Base-by-base conservation (phyloP, 2,797 vertebrate species). In the Euthynnus affinis region DNA sequence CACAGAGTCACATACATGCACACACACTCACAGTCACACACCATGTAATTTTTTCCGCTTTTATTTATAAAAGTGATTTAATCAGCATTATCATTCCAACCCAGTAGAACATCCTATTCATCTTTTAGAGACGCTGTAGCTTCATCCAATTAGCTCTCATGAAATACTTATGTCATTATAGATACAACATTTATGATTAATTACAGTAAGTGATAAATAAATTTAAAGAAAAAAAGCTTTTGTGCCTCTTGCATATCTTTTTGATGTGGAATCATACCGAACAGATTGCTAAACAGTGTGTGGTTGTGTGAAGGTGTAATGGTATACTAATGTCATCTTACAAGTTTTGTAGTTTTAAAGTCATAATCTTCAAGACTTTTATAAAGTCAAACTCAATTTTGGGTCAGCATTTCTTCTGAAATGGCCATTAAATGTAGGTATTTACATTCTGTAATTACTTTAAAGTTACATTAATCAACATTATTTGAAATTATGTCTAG, bases 51-150 rank as follows among this genome's bases (percentile, higher is more conserved):
- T 40, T 37, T 10, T 10, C 9, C 34, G 60, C 32, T 63, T 66
- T 17, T 59, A 29, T 51, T n/a, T n/a, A 4, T 29, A 61, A 5
- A 78, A 46, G 48, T 5, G 7, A 23, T 69, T 62, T 72, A 13
- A 62, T 64, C n/a, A 44, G n/a, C 5, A 5, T 40, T 17, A 74
- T 63, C 9, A 42, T 74, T 40, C 29, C 6, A 13, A 37, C 17
- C 12, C 22, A 52, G 20, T 14, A 12, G 2, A 69, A 37, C 15
- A 44, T n/a, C 27, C 40, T 8, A 7, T 56, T 40, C 7, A 0
- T 61, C 9, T 15, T 2, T 15, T 20, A 48, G n/a, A 61, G 61
- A 29, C 20, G 53, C 12, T 44, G 20, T 44, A 40, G 25, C 53
- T 69, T n/a, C 20, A 23, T 20, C 10, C 1, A 55, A 9, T 34